Evolutionary conservation across 1,140 invertebrate genomes (phyloP), one percentile per base, ranked within the genome.

Genomic region (silkworm (Bombyx mori)): DNA sequence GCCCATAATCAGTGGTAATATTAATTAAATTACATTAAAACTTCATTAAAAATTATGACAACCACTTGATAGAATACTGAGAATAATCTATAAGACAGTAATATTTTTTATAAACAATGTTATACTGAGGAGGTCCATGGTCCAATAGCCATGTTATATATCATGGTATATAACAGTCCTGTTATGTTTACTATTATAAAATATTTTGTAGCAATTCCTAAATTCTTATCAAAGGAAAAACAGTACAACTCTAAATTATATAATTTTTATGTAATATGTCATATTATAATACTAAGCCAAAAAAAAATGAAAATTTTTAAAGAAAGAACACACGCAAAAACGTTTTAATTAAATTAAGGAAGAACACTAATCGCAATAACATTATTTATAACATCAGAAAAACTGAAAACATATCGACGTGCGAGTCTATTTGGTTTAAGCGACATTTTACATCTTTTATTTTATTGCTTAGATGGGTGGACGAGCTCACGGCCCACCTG

Each of bases 1-100:
- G 69, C 82, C 72, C 69, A 72, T 73, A 76, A 77, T 79, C 63
- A 82, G 79, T 75, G 73, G 60, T 83, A 79, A 82, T 73, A 77
- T 77, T 74, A 60, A 76, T 56, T 73, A 73, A 76, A 75, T 73
- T 73, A 22, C 8, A 44, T 22, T 54, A 45, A 44, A 45, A 54
- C 44, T 44, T 46, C 22, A 45, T 54, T 45, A 44, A 54, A 54
- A 54, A 54, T 54, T 54, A 45, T 54, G 45, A 35, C 26, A 35
- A 35, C 26, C 53, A 54, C 22, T 56, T 45, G 45, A 58, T 18
- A 26, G 44, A 12, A 46, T 26, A 52, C 44, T 58, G 57, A 22
- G 22, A 56, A 42, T 42, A 42, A 42, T 42, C 35, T 52, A 10
- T 52, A 22, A 51, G 12, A 26, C 8, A 52, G n/a, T 8, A 52